Percentiles rank a stretch among this genome's conserved stretches.
Evolutionary conservation across 2,888 invertebrate species (phyloP).

Genomic region (Morinoia aosen): DNA sequence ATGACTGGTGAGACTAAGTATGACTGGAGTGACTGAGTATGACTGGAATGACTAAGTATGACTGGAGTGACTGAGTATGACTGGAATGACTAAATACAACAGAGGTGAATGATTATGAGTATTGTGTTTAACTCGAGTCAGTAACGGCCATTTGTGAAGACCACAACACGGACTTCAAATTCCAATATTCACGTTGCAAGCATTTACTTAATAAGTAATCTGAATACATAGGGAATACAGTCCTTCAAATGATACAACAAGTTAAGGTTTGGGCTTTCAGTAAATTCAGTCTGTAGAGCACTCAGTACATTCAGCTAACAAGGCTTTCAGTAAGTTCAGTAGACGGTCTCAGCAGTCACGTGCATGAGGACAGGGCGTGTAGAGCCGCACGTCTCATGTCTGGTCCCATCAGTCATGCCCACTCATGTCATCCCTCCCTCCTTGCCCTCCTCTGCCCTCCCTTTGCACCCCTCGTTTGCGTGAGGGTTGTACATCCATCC

Average conservation of each 20-base stretch:
- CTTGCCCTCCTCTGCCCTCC: too few species aligned
- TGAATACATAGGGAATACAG: too few species aligned
- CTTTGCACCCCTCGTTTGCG: neutral
- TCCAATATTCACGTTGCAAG: too few species aligned
- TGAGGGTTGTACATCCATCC: slow-evolving; percentile 14
- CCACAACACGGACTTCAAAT: too few species aligned
- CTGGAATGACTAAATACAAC: neutral
- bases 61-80: neutral
- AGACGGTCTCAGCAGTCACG: neutral
- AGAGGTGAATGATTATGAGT: too few species aligned
- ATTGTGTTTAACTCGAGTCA: too few species aligned
- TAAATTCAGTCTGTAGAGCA: neutral
- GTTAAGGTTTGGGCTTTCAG: neutral
- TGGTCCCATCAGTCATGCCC: neutral
- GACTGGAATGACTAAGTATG: neutral
- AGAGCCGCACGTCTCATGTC: neutral
- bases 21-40: neutral
- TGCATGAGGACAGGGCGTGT: neutral
- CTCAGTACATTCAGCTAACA: neutral
- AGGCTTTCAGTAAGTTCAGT: neutral
- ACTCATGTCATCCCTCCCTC: neutral
- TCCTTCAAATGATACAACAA: too few species aligned
- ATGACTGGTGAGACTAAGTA: too few species aligned
- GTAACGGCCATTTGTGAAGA: too few species aligned
- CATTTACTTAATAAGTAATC: too few species aligned